phyloP scores from a whole-genome alignment of 2,888 invertebrate genomes.

The Synanthedon formicaeformis region DNA sequence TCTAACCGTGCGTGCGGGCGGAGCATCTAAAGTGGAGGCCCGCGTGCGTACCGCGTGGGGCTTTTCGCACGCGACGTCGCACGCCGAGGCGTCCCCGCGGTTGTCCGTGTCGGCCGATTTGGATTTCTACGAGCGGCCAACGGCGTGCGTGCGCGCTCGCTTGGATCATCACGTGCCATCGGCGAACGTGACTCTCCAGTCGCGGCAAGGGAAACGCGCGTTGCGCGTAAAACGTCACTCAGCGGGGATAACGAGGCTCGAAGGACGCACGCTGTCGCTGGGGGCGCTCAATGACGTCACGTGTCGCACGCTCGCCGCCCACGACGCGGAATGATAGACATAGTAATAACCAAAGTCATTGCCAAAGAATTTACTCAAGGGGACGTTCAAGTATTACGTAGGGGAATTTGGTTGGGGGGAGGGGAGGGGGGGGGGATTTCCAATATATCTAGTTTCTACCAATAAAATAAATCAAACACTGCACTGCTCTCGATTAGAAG shows the following conservation, averaged over 20 bases:
- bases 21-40: constrained; percentile 7
- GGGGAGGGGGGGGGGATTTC: too few relatives aligned
- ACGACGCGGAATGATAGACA: constrained; percentile 5
- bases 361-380: too few relatives aligned
- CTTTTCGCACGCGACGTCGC: constrained; percentile 6
- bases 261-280: constrained; percentile 26
- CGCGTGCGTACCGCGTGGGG: constrained; percentile 14
- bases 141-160: constrained; percentile 42
- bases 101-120: constrained; percentile 30
- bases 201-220: constrained; percentile 6
- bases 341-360: too few relatives aligned
- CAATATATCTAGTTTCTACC: too few relatives aligned
- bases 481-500: too few relatives aligned
- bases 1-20: constrained; percentile 13
- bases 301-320: constrained; percentile 29
- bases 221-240: constrained; percentile 5
- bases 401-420: too few relatives aligned
- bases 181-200: constrained; percentile 7
- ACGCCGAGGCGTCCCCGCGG: constrained; percentile 17
- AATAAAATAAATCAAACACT: too few relatives aligned
- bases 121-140: constrained; percentile 41
- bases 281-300: constrained; percentile 32
- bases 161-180: constrained; percentile 10
- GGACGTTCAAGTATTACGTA: too few relatives aligned
- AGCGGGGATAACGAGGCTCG: constrained; percentile 3